Evolutionary conservation across 2,888 invertebrate species (phyloP).

Genomic region (Temnothorax rugatulus): DNA sequence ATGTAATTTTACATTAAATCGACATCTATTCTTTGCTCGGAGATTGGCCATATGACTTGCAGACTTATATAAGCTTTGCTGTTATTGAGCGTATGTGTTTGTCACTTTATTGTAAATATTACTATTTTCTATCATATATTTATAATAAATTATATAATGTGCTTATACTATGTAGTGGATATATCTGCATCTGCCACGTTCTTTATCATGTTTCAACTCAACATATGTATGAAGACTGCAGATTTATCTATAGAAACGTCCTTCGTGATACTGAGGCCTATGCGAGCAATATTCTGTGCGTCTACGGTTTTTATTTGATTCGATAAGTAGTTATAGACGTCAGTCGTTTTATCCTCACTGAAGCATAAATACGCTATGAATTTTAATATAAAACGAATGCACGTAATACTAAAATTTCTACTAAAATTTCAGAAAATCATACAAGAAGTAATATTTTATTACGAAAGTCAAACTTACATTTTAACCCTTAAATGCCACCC

Average conservation of each 20-base stretch:
- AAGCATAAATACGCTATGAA: background rate
- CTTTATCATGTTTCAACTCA: too few relatives aligned
- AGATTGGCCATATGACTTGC: too few relatives aligned
- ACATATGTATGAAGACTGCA: background rate
- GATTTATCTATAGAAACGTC: slow-evolving; percentile 90
- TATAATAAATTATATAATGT: too few relatives aligned
- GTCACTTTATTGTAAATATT: too few relatives aligned
- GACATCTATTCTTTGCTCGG: too few relatives aligned
- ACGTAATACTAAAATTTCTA: background rate
- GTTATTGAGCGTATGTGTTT: too few relatives aligned
- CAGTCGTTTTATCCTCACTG: slow-evolving; percentile 83
- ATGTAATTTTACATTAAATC: too few relatives aligned
- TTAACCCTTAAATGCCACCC: too few relatives aligned
- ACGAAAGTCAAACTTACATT: slow-evolving; percentile 83
- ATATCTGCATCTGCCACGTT: too few relatives aligned
- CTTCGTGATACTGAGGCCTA: slow-evolving; percentile 87
- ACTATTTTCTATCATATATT: too few relatives aligned
- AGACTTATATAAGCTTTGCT: too few relatives aligned
- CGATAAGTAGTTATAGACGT: slow-evolving; percentile 94
- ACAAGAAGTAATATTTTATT: background rate
- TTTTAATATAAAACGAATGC: background rate
- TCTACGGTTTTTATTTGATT: slow-evolving; percentile 88
- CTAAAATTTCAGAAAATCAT: background rate
- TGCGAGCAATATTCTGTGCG: slow-evolving; percentile 69
- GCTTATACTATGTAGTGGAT: too few relatives aligned